Evolutionary conservation across 2,888 invertebrate genomes (phyloP), one percentile per base, ranked within the genome.

Genomic region (Neria commutata): DNA sequence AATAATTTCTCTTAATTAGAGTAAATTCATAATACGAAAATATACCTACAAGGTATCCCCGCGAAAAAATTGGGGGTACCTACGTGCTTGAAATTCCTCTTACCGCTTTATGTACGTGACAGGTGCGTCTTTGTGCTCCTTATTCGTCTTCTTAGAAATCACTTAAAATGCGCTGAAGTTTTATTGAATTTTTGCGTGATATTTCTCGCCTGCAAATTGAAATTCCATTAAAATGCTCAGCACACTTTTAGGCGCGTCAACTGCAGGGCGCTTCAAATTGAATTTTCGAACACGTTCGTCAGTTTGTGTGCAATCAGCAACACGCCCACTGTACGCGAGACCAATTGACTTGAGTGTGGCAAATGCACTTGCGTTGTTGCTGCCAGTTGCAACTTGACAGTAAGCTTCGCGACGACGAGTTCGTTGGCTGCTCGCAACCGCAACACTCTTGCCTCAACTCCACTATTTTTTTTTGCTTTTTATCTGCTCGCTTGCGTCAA

Each of bases 171-270:
- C n/a, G n/a, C n/a, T n/a, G n/a, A n/a, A n/a, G n/a, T n/a, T n/a
- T n/a, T n/a, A n/a, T n/a, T n/a, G n/a, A 52, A 24, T 37, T 48
- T 54, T 54, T 37, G 54, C 54, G 54, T 54, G 54, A 34, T 37
- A 23, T 49, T 16, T 48, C 34, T 29, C 48, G 48, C 54, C 48
- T 47, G 24, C 29, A 48, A 48, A 37, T 47, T 48, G 25, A 54
- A 54, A 33, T 46, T 33, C 54, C 24, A 54, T 47, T 37, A 54
- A 33, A 37, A 37, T 37, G 23, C 29, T 11, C 10, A 29, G 33
- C 24, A 8, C 46, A 47, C 8, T 54, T 54, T 34, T 3, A 49
- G 50, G 33, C 45, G 40, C 29, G 47, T 54, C 47, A 48, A 37
- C 54, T 54, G 16, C 29, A 47, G 48, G 25, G 47, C 37, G 34